Percentiles rank a stretch among this genome's conserved stretches.
Conservation (phyloP, 2,888 invertebrate species). For the Pachycephus smyrnensis region DNA sequence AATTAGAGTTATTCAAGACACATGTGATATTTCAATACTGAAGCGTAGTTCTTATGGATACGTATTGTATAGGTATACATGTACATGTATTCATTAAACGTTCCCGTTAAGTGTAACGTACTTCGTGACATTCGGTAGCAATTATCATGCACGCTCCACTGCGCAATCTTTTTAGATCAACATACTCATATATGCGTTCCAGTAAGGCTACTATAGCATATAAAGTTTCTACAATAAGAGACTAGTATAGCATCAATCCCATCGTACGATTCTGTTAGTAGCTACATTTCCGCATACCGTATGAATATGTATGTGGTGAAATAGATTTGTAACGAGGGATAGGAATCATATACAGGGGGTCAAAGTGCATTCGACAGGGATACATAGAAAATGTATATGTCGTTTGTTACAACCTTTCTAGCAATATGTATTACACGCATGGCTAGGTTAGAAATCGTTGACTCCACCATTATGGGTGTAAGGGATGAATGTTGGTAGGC, state of each 20-base stretch:
- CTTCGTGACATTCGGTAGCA: background rate
- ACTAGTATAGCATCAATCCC: background rate
- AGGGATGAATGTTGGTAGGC: background rate
- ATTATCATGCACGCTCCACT: background rate
- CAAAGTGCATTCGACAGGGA: background rate
- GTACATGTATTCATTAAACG: background rate
- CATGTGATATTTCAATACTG: background rate
- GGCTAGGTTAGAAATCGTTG: background rate
- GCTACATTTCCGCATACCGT: background rate
- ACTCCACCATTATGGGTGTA: background rate
- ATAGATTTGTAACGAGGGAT: background rate
- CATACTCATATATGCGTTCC: background rate
- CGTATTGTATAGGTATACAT: no score
- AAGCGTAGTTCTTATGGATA: background rate
- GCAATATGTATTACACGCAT: background rate
- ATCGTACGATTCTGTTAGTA: background rate
- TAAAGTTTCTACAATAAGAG: background rate
- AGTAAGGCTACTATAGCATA: background rate
- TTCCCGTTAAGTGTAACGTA: background rate
- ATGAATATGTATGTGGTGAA: background rate
- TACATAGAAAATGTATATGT: background rate
- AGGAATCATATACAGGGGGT: background rate
- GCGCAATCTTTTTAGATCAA: background rate
- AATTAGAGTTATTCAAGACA: background rate
- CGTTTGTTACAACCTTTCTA: background rate